phyloP scores from a whole-genome alignment of 2,888 invertebrate genomes.

The Kuschelorhynchus macadamiae region DNA sequence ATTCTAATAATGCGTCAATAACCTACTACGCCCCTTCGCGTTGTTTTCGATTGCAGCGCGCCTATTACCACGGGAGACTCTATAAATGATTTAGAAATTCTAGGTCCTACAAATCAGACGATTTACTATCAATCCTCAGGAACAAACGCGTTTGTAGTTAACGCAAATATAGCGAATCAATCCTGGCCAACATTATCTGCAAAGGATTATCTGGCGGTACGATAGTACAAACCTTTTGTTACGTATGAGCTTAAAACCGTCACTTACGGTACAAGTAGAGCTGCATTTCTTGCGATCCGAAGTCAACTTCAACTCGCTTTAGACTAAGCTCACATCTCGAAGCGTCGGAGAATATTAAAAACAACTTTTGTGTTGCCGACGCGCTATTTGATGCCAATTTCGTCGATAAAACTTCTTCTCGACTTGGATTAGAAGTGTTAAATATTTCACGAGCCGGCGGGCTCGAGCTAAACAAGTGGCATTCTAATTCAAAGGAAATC shows the following conservation, averaged over 20 bases:
- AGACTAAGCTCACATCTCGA: constrained; percentile 1
- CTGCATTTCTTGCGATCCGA: background rate
- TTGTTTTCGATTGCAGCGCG: constrained; percentile 28
- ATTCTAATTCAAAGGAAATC: background rate
- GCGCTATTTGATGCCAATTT: background rate
- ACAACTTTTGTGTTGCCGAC: constrained; percentile 3
- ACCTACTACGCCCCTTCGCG: constrained; percentile 14
- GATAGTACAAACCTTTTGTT: constrained; percentile 6
- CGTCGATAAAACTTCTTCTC: background rate
- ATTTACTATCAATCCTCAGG: constrained; percentile 21
- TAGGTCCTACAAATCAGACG: constrained; percentile 28
- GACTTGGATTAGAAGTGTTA: background rate
- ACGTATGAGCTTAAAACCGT: constrained; percentile 23
- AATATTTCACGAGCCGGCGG: background rate
- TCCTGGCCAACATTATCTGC: constrained; percentile 13
- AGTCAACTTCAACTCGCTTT: constrained; percentile 22
- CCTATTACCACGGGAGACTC: constrained; percentile 31
- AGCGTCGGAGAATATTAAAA: background rate
- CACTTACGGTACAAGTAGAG: constrained; percentile 24
- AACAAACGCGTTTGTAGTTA: constrained; percentile 3
- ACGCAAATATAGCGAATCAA: constrained; percentile 17
- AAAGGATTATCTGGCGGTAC: constrained; percentile 7
- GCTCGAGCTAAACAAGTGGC: background rate
- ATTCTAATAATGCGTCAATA: background rate
- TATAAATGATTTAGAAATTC: constrained; percentile 33